A percentile compares a stretch with the other conserved stretches of the same genome.
phyloP scores from a whole-genome alignment of 2,797 vertebrate species.

The Eleutherodactylus coqui region DNA sequence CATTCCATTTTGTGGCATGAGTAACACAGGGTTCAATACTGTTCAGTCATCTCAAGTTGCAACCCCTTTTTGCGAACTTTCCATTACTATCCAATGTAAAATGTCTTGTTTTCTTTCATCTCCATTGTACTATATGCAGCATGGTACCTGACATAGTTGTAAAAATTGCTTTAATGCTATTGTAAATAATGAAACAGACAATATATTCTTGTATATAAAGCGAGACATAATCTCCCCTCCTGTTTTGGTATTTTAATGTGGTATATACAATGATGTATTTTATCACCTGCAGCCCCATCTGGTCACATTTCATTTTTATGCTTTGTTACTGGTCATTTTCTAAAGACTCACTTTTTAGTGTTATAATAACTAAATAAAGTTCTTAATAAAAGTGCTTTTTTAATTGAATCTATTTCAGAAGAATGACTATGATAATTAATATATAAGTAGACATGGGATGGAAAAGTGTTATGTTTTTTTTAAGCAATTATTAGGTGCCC shows the following conservation, averaged over 20 bases:
- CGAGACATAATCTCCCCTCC: conserved; percentile 72
- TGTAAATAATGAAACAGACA: conserved; percentile 84
- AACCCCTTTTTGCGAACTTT: neutral
- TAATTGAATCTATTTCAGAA: neutral
- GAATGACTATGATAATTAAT: neutral
- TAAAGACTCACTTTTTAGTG: conserved; percentile 25
- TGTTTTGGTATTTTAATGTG: conserved; percentile 61
- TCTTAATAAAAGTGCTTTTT: conserved; percentile 33
- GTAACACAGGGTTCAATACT: neutral
- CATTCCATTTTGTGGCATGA: too few relatives aligned
- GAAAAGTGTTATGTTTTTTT: neutral
- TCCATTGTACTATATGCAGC: conserved; percentile 78
- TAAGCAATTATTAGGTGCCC: neutral
- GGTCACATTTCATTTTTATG: neutral
- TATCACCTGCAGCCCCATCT: conserved; percentile 27
- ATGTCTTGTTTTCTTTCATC: conserved; percentile 39
- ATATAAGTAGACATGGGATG: neutral
- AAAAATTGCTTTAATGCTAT: conserved; percentile 82
- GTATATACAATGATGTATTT: conserved; percentile 32
- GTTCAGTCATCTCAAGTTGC: neutral
- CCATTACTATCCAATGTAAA: neutral
- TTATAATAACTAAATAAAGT: conserved; percentile 32
- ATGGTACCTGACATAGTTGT: conserved; percentile 78
- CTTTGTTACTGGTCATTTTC: conserved; percentile 18
- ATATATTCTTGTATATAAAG: conserved; percentile 86